A percentile compares a stretch with the other conserved stretches of the same genome.
Conservation (phyloP, 1,140 invertebrate species). For the Steinernema feltiae region DNA sequence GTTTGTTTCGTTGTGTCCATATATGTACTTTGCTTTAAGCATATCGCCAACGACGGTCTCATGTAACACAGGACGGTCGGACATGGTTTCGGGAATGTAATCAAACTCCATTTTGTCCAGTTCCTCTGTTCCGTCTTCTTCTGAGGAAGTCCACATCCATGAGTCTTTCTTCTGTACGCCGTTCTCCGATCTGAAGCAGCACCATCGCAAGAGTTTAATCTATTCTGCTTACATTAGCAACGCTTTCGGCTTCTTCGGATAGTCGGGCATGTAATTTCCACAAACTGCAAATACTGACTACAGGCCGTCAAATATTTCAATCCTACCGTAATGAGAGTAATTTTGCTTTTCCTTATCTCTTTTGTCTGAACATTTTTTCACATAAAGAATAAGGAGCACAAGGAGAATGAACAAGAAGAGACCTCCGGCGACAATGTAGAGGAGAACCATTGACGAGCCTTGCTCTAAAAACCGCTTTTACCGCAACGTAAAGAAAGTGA, state of each 20-base stretch:
- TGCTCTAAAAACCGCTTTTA: neutral
- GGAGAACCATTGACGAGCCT: neutral
- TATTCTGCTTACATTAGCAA: neutral
- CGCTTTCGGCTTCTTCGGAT: neutral
- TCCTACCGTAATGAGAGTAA: neutral
- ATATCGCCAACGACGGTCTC: conserved; percentile 25
- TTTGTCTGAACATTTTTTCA: neutral
- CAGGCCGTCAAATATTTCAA: neutral
- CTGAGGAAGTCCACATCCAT: neutral
- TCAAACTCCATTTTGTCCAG: neutral
- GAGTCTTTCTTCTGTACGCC: neutral
- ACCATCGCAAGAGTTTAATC: neutral
- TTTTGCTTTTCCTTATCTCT: conserved; percentile 18
- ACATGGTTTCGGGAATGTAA: neutral
- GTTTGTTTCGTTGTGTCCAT: conserved; percentile 27
- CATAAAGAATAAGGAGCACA: neutral
- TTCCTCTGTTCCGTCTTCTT: neutral
- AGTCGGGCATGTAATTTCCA: neutral
- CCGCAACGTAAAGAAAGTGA: neutral
- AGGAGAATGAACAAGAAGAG: conserved; percentile 12
- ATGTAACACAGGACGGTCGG: neutral
- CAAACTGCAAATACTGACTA: neutral
- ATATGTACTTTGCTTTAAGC: conserved; percentile 35
- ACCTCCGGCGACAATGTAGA: neutral
- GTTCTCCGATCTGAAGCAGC: neutral